A percentile compares a stretch with the other conserved stretches of the same genome.
These are phyloP conservation scores for Neomorphus geoffroyi DNA, from an alignment of 2,797 vertebrate species.

Conservation along the genomic window DNA sequence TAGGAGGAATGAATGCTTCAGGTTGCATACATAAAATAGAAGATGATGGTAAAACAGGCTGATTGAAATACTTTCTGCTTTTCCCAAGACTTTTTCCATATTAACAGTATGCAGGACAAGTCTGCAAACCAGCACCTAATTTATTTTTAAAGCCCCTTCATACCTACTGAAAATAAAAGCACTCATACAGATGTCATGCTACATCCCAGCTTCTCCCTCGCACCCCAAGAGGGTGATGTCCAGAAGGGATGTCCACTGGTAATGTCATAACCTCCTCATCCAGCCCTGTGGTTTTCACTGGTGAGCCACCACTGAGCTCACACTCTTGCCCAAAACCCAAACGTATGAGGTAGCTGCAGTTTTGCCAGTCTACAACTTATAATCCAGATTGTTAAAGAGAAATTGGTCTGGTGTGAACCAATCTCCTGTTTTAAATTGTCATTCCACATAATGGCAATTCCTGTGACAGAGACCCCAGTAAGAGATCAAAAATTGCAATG, in stretches of 20 bases:
- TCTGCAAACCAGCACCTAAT: not conserved
- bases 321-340: not conserved
- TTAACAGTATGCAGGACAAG: not conserved
- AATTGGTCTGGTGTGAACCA: not conserved
- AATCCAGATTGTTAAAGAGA: not conserved
- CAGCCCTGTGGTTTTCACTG: not conserved
- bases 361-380: not conserved
- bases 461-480: rapidly evolving
- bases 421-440: not conserved
- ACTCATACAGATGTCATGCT: not conserved
- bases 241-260: not conserved
- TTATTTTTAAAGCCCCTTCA: not conserved
- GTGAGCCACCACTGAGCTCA: not conserved
- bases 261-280: not conserved
- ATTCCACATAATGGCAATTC: not conserved
- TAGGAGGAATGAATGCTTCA: not conserved
- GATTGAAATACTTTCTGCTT: not conserved
- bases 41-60: not conserved
- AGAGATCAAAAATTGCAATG: not conserved
- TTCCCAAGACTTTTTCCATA: not conserved
- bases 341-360: not conserved
- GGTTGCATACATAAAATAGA: not conserved
- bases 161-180: not conserved
- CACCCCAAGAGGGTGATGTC: not conserved
- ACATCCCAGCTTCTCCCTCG: not conserved